Conservation (phyloP, 2,797 vertebrate species). For the Phrynocephalus guinanensis region DNA sequence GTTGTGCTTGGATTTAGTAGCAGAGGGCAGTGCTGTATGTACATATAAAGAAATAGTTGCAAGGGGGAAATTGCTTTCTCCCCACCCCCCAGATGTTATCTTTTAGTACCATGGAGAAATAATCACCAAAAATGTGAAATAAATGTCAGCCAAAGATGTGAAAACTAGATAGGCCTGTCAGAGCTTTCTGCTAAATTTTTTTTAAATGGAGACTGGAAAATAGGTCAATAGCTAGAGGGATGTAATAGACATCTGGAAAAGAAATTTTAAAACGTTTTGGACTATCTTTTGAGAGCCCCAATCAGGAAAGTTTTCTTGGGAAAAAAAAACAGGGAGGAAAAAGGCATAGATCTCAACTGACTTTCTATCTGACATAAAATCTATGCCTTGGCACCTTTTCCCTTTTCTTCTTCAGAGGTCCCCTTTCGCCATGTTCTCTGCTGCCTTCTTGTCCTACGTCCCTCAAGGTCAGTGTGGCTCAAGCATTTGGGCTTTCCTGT, state of each 20-base stretch:
- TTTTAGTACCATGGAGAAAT: neutral
- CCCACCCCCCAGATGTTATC: conserved; percentile 19
- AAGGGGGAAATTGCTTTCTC: neutral
- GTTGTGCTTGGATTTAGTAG: neutral
- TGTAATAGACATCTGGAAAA: conserved; percentile 1
- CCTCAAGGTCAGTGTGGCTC: neutral
- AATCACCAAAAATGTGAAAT: conserved; percentile 20
- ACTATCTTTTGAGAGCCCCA: neutral
- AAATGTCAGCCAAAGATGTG: conserved; percentile 42
- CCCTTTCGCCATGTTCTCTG: neutral
- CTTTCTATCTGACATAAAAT: neutral
- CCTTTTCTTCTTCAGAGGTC: neutral
- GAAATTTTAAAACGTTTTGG: neutral
- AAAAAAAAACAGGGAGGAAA: neutral
- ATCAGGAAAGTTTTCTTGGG: neutral
- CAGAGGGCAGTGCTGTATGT: conserved; percentile 9
- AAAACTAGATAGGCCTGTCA: conserved; percentile 1
- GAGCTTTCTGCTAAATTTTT: neutral
- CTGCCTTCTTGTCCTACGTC: neutral
- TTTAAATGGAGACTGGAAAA: conserved; percentile 6
- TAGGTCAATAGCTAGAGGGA: conserved; percentile 6
- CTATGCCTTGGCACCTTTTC: neutral
- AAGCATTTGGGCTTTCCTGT: neutral
- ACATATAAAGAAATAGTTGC: conserved; percentile 29
- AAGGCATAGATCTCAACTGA: neutral